Conservation (phyloP, 2,888 invertebrate species). For the Leucoma salicis region DNA sequence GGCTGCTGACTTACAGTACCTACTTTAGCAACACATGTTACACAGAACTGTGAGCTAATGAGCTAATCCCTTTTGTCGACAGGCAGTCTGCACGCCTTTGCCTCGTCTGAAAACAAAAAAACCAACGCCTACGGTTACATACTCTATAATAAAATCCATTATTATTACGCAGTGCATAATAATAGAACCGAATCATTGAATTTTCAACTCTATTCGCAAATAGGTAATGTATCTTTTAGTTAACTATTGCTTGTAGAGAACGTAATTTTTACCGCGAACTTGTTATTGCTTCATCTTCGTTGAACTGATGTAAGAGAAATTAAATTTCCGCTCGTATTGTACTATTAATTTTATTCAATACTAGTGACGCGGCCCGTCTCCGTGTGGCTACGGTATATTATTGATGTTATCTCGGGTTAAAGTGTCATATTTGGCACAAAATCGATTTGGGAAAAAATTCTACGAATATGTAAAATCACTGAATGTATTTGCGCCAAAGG, state of each 20-base stretch:
- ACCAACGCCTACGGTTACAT: not conserved
- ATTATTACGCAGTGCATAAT: too few relatives aligned
- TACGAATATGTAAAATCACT: too few relatives aligned
- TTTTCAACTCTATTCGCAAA: not conserved
- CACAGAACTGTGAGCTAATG: not conserved
- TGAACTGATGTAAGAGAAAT: slow-evolving; percentile 14
- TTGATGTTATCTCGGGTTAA: too few relatives aligned
- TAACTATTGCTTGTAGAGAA: not conserved
- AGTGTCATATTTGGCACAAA: too few relatives aligned
- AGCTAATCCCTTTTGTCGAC: slow-evolving; percentile 15
- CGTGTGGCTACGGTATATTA: too few relatives aligned
- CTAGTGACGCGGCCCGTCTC: too few relatives aligned
- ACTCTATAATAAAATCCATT: not conserved
- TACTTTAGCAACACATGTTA: not conserved
- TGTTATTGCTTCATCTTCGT: slow-evolving; percentile 16
- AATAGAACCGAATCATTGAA: slow-evolving; percentile 1
- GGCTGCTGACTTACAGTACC: not conserved
- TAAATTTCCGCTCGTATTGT: slow-evolving; percentile 15
- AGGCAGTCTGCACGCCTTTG: slow-evolving; percentile 20
- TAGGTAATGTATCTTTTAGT: not conserved
- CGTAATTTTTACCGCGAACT: slow-evolving; percentile 25
- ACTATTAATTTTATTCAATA: too few relatives aligned
- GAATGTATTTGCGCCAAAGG: too few relatives aligned
- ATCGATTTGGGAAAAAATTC: too few relatives aligned
- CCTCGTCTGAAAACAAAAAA: slow-evolving; percentile 5